Conservation (phyloP, 2,888 invertebrate species). For the Rhagonycha fulva region DNA sequence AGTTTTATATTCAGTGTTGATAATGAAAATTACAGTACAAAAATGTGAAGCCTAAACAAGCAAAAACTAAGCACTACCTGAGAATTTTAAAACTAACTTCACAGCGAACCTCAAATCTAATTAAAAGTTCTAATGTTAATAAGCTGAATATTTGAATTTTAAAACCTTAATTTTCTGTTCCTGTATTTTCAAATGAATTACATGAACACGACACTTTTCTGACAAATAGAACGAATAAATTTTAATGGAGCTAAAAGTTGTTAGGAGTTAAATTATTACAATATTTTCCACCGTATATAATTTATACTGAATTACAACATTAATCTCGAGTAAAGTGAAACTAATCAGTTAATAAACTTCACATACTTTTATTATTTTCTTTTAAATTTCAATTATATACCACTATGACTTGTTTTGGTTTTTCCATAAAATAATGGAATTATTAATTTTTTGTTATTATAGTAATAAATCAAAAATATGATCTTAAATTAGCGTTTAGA, state of each 20-base stretch:
- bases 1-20: background rate
- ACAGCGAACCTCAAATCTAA: constrained; percentile 14
- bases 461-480: background rate
- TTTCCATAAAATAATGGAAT: background rate
- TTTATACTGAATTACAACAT: background rate
- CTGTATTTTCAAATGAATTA: constrained; percentile 12
- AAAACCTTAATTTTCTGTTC: constrained; percentile 11
- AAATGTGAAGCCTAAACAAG: constrained; percentile 1
- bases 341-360: background rate
- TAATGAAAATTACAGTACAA: background rate
- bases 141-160: constrained; percentile 19
- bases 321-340: background rate
- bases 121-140: constrained; percentile 18
- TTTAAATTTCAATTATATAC: background rate
- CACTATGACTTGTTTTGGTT: background rate
- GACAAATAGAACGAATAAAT: constrained; percentile 9
- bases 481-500: background rate
- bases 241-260: constrained; percentile 9
- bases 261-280: background rate
- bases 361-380: background rate
- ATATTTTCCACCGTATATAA: background rate
- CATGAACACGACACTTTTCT: constrained; percentile 10
- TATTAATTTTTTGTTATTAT: no score
- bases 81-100: constrained; percentile 14
- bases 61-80: constrained; percentile 1